These are phyloP conservation scores for Hydrotaea cyrtoneurina DNA, from an alignment of 2,888 invertebrate species.

Conservation along the genomic window DNA sequence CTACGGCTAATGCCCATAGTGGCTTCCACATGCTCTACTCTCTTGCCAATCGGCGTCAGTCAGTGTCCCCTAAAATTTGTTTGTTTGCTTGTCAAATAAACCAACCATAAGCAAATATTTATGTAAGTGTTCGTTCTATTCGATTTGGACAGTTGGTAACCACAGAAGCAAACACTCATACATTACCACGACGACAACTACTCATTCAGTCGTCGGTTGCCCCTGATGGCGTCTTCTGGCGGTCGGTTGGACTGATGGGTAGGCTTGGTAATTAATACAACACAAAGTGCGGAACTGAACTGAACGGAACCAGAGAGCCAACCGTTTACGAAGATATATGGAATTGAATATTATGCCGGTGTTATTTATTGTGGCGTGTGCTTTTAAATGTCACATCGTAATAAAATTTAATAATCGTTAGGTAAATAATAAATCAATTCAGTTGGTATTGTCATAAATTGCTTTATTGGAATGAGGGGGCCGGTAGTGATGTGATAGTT, in stretches of 20 bases:
- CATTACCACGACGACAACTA: not conserved
- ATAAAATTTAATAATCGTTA: conserved; percentile 35
- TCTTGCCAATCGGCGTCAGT: not conserved
- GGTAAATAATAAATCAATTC: conserved; percentile 50
- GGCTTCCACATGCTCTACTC: no score
- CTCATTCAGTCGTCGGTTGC: not conserved
- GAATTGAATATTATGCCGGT: not conserved
- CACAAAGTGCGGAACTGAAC: not conserved
- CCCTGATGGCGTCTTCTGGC: conserved; percentile 24
- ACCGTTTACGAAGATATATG: not conserved
- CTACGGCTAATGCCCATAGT: no score
- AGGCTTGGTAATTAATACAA: not conserved
- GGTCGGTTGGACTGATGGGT: not conserved
- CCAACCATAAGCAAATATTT: conserved; percentile 54
- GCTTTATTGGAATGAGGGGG: not conserved
- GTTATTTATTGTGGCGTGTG: conserved; percentile 11
- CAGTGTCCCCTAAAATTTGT: not conserved
- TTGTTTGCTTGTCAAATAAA: conserved; percentile 59
- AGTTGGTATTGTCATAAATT: conserved; percentile 14
- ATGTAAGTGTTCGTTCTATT: conserved; percentile 45
- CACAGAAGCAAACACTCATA: not conserved
- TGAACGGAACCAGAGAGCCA: not conserved
- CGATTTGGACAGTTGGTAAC: conserved; percentile 36
- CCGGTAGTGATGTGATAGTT: not conserved
- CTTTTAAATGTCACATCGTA: conserved; percentile 40